Base-by-base conservation (phyloP, 2,888 invertebrate species). In the Nymphalis urticae region DNA sequence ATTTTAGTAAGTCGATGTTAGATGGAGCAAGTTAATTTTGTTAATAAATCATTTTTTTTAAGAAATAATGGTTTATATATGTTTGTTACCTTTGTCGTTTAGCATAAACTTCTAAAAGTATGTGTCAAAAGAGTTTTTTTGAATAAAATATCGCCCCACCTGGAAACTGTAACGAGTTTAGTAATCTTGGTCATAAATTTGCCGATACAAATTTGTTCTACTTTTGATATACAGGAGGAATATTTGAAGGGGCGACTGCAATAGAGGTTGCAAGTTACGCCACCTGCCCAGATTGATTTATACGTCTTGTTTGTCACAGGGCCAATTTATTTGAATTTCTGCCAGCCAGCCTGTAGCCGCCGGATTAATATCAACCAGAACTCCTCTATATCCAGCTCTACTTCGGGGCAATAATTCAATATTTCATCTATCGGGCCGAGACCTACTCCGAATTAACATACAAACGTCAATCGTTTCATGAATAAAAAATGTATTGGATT, bases 401-500 rank as follows among this genome's bases (percentile, higher is more conserved):
- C 86, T 90, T 88, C 86, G 85, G 85, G 27, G 90, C 86, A 89
- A 91, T 92, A 90, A 92, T 90, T 91, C 92, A 92, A 92, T 92
- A 92, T 92, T 91, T 91, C 91, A 88, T 90, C 89, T 88, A 85
- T 84, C 85, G 85, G 83, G 83, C 84, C 85, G 88, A 85, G 89
- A 89, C 89, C 89, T 88, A 86, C 86, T 84, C 86, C 81, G 86
- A 89, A 92, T 92, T 92, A 92, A 91, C 92, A 92, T 92, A 92
- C 90, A 92, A 92, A 92, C 90, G 92, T 91, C 92, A 91, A 92
- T 92, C 90, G 91, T 90, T 92, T 88, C 91, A 92, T 92, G 92
- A 92, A 92, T 92, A 92, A 92, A 92, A 90, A 92, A 91, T 92
- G 91, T 92, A 92, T 92, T 91, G 92, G 91, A 90, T 92, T 92